These are phyloP conservation scores for Amazona guildingii DNA, from an alignment of 2,113 vertebrate species.

Conservation along the genomic window DNA sequence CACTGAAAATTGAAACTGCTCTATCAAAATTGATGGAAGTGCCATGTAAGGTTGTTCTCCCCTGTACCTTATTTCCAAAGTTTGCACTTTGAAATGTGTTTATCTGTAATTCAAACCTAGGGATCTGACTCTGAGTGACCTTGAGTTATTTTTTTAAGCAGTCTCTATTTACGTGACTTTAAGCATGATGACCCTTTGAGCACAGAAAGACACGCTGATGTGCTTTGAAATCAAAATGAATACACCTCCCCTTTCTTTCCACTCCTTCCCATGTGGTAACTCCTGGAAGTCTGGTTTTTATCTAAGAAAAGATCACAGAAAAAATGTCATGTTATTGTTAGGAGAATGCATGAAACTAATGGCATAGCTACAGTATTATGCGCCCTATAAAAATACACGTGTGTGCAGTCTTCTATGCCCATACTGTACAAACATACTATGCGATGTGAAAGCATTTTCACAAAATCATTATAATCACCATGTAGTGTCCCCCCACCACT, in stretches of 20 bases:
- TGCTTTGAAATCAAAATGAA: slow-evolving; percentile 50
- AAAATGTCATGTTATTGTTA: not conserved
- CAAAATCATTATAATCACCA: not conserved
- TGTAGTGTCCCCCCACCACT: not conserved
- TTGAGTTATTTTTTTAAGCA: slow-evolving; percentile 47
- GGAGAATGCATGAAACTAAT: not conserved
- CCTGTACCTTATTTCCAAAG: not conserved
- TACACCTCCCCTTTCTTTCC: not conserved
- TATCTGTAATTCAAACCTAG: slow-evolving; percentile 24
- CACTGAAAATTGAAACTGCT: slow-evolving; percentile 13
- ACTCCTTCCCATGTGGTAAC: not conserved
- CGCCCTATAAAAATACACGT: not conserved
- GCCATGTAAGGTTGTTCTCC: not conserved
- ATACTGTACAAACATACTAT: not conserved
- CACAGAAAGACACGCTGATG: not conserved
- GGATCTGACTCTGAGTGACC: not conserved
- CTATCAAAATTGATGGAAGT: slow-evolving; percentile 20
- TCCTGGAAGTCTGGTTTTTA: not conserved
- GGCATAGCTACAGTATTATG: not conserved
- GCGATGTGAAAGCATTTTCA: not conserved
- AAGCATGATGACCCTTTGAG: slow-evolving; percentile 36
- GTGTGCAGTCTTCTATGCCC: not conserved
- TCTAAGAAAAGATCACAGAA: not conserved
- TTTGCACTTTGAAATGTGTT: slow-evolving; percentile 27
- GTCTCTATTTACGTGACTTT: slow-evolving; percentile 21